Base-by-base conservation (phyloP, 2,797 vertebrate species). In the Lophius americanus region DNA sequence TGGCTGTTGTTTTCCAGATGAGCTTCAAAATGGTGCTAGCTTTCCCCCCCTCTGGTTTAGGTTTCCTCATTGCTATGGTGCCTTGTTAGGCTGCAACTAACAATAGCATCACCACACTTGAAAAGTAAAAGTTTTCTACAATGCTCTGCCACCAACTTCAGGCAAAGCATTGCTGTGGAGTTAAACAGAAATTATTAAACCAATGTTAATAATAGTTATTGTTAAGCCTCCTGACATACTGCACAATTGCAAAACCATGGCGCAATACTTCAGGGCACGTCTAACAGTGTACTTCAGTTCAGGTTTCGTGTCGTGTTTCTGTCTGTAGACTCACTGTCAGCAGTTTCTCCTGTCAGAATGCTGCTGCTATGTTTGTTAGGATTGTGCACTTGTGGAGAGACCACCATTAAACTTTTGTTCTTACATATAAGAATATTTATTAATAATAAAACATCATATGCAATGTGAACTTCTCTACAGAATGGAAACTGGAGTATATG, bases 221-320 rank as follows among this genome's bases (percentile, higher is more conserved):
- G 41, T 9, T 42, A 7, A 42, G 7, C 41, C 41, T 8, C 43
- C 11, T 44, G 11, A 10, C 9, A 10, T 3, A 44, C 10, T 44
- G 43, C 10, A 67, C 50, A 36, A 1, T n/a, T 56, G 56, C 12
- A 66, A 64, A 67, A 37, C 52, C 51, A 23, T 11, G 38, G 6
- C 32, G 48, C 54, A 1, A 60, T 64, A 23, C 37, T 14, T 23
- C 23, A 23, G 23, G 23, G 23, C 23, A 23, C 23, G 23, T 46
- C 60, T 44, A 69, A 64, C 73, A 60, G 60, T n/a, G 42, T 58
- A 68, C 43, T 50, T 42, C 6, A 43, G 77, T 76, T 83, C 49
- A 33, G 51, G 76, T 86, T 78, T 78, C 46, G 66, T 70, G 39
- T 89, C 79, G n/a, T 59, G 73, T 88, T 86, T 79, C 81, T 65